A percentile compares a stretch with the other conserved stretches of the same genome.
Conservation (phyloP, 2,113 vertebrate species). For the Panthera uncia region DNA sequence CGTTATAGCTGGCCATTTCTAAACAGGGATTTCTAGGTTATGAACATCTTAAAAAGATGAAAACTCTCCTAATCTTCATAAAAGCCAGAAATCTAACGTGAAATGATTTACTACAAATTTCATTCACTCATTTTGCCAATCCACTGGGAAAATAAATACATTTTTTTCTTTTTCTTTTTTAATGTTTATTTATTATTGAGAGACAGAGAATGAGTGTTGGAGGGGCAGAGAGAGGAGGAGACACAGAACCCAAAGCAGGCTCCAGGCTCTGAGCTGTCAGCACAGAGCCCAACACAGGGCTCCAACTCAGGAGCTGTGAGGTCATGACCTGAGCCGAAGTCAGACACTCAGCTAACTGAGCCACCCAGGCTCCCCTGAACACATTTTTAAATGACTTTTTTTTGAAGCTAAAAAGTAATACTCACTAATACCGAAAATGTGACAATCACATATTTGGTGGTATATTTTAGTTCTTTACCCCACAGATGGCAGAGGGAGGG, state of each 20-base stretch:
- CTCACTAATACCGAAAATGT: not conserved
- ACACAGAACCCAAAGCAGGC: no score
- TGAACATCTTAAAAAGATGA: not conserved
- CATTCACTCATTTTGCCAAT: not conserved
- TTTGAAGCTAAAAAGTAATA: not conserved
- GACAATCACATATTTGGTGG: not conserved
- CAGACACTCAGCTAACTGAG: no score
- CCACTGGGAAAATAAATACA: not conserved
- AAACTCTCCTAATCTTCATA: slow-evolving; percentile 13
- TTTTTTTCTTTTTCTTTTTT: not conserved
- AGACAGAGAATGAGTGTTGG: no score
- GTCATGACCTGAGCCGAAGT: no score
- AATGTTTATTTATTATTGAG: no score
- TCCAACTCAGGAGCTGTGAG: no score
- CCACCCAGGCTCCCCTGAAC: no score
- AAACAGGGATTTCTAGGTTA: not conserved
- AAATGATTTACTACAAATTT: slow-evolving; percentile 16
- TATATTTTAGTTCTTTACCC: slow-evolving; percentile 13
- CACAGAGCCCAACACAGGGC: no score
- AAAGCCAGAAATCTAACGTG: not conserved
- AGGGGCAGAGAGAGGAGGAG: no score
- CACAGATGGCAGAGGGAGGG: not conserved
- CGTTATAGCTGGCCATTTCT: not conserved
- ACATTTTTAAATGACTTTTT: not conserved
- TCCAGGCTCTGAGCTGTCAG: no score